Evolutionary conservation across 2,888 invertebrate genomes (phyloP).

Genomic region (Drosophila anomalipes): DNA sequence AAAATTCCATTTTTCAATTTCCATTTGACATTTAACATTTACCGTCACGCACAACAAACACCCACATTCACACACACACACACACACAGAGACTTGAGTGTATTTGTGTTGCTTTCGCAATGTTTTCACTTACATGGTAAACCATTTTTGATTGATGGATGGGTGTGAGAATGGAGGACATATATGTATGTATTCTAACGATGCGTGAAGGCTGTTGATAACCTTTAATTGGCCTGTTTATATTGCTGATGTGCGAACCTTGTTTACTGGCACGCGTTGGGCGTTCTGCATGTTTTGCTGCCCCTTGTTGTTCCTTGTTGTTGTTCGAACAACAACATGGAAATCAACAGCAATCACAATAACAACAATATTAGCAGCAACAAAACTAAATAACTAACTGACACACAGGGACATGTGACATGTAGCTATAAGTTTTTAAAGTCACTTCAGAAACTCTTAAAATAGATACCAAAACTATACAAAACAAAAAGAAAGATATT

Average conservation of each 20-base stretch:
- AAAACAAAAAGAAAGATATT: conserved; percentile 22
- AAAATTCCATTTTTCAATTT: conserved; percentile 27
- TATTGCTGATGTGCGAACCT: conserved; percentile 43
- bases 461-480: conserved; percentile 24
- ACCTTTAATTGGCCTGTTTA: conserved; percentile 69
- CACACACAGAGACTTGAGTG: background rate
- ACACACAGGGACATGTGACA: conserved; percentile 71
- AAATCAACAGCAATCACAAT: conserved; percentile 10
- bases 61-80: background rate
- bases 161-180: conserved; percentile 38
- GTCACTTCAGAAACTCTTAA: conserved; percentile 13
- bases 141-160: conserved; percentile 47
- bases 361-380: conserved; percentile 20
- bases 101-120: conserved; percentile 5
- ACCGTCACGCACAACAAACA: background rate
- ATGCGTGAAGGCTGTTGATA: conserved; percentile 50
- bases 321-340: conserved; percentile 14
- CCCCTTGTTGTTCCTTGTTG: conserved; percentile 7
- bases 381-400: conserved; percentile 35
- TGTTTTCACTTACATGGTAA: conserved; percentile 19
- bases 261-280: conserved; percentile 59
- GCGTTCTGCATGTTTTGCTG: conserved; percentile 21
- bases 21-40: conserved; percentile 25
- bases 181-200: conserved; percentile 30
- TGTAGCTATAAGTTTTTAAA: conserved; percentile 35